Conservation (phyloP, 2,797 vertebrate species). For the Eulemur coronatus region DNA sequence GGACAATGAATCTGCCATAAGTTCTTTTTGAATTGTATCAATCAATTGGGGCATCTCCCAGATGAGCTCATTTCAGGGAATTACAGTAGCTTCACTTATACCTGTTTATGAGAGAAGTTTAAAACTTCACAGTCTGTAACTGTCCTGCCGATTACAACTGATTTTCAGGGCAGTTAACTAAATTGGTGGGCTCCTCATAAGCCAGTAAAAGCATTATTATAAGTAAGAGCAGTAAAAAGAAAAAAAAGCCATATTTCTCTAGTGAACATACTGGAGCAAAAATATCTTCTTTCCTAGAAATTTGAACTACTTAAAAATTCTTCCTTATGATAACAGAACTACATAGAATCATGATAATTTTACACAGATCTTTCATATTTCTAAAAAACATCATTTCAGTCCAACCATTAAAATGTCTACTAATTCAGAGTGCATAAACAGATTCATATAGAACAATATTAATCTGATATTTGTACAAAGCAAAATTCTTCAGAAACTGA, state of each 20-base stretch:
- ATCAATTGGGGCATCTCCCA: background rate
- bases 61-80: background rate
- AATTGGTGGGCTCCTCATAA: background rate
- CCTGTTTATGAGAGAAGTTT: background rate
- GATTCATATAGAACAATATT: background rate
- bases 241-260: background rate
- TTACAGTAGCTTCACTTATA: background rate
- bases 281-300: conserved; percentile 25
- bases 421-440: background rate
- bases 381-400: background rate
- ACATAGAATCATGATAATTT: conserved; percentile 9
- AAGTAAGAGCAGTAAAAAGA: background rate
- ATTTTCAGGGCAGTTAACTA: background rate
- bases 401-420: background rate
- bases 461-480: conserved; percentile 32
- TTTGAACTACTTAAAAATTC: background rate
- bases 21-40: background rate
- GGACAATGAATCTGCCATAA: background rate
- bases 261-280: background rate
- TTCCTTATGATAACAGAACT: background rate
- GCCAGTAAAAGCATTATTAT: background rate
- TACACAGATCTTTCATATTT: background rate
- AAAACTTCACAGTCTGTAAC: background rate
- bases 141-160: background rate
- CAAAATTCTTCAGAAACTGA: conserved; percentile 38